Conservation (phyloP, 2,888 invertebrate genomes). For the Acanthococcus lagerstroemiae region DNA sequence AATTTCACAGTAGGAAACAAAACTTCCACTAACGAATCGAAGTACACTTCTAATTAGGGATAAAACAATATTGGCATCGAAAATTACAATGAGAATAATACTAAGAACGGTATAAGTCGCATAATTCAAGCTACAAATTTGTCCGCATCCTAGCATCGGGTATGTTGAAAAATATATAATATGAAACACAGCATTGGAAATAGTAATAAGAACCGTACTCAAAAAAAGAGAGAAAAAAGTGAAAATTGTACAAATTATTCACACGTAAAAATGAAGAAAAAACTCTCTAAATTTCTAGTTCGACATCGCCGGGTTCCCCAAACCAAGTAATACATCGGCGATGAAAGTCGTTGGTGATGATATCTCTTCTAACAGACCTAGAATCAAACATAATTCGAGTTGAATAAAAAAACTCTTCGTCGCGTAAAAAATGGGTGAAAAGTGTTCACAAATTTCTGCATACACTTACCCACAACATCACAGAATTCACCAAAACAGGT, state of each 20-base stretch:
- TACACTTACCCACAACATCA: constrained; percentile 70
- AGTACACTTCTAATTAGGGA: background rate
- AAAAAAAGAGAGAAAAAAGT: background rate
- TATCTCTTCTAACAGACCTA: constrained; percentile 36
- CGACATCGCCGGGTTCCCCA: constrained; percentile 22
- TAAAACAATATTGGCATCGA: background rate
- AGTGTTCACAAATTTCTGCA: too few relatives aligned
- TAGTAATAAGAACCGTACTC: background rate
- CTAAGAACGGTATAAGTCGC: background rate
- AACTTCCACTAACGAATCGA: background rate
- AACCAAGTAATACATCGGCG: constrained; percentile 32
- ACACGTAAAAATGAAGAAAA: background rate
- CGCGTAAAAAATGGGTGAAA: too few relatives aligned
- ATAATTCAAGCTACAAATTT: background rate
- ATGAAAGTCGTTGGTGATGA: constrained; percentile 35
- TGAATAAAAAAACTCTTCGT: background rate
- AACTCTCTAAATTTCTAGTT: background rate
- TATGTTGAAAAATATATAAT: background rate
- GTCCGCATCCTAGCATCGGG: background rate
- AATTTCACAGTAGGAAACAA: background rate
- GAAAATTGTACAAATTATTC: background rate
- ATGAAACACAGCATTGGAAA: background rate
- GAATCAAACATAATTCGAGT: background rate
- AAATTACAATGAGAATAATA: background rate
- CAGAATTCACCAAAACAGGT: constrained; percentile 84